Base-by-base conservation (phyloP, 2,113 vertebrate genomes). In the Ranitomeya imitator region DNA sequence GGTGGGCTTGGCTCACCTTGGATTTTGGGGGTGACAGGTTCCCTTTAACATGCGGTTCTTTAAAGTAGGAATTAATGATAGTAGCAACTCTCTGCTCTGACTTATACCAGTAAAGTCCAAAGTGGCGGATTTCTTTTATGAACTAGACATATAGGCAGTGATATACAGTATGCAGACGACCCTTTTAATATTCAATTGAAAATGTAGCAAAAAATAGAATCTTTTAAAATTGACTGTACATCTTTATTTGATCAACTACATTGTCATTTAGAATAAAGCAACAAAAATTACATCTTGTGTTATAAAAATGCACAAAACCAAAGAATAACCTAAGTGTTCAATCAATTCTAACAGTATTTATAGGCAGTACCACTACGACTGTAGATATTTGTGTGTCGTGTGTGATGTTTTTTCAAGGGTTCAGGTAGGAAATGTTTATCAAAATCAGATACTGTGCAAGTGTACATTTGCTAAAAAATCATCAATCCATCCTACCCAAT, bases 271-370 rank as follows among this genome's bases (percentile, higher is more conserved):
- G 60, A 83, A 65, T 60, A 52, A 81, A 37, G 57, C 4, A 45
- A 67, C 45, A 83, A 83, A 65, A 65, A 83, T n/a, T 83, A 65
- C 80, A 83, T 63, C 80, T 61, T 63, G 57, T 83, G n/a, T 65
- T 52, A 83, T 2, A 31, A 67, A 83, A 52, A n/a, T 12, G 51
- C 80, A 83, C 61, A 57, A 83, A 83, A 51, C 21, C 18, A 63
- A 45, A 14, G 2, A 18, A 31, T 4, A 21, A 60, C 51, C 54
- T 1, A 52, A 52, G 12, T 21, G 16, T 51, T 21, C 37, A 76
- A 9, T 9, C 3, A 74, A 51, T 82, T 63, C n/a, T 4, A 51
- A 61, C 9, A 65, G 60, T 13, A 63, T 82, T 31, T 81, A 81
- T 21, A 77, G 0, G 9, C 15, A 7, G 45, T 21, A 76, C 71